Evolutionary conservation across 1,140 invertebrate species (phyloP), one percentile per base, ranked within the genome.

Genomic region (Drosophila nasuta): DNA sequence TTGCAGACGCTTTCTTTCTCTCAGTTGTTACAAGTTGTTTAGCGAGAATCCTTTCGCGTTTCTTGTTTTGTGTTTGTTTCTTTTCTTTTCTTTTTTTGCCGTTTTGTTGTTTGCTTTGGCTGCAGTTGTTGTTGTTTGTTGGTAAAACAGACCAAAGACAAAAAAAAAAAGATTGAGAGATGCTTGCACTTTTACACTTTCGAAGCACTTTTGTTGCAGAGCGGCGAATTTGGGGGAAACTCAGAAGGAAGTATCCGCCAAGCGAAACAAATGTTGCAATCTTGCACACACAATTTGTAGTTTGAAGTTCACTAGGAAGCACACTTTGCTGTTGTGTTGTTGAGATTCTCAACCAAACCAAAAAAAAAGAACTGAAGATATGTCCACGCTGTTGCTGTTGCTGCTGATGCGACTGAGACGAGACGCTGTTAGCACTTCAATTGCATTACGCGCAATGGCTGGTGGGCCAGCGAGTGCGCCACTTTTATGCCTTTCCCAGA

Each of bases 371-470:
- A 52, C 71, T 81, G 28, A 38, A 38, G 35, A 38, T 70, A 71
- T 88, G 76, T 82, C 69, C 83, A 88, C 72, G 67, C 72, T 63
- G 73, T 17, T 75, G 66, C 33, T 68, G 71, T 20, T 79, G 77
- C 15, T 57, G 38, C 13, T 25, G 54, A 43, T 75, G 66, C 25
- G 75, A 74, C 49, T 82, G 80, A 77, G 30, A 77, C 80, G 77
- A 25, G 20, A 62, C 79, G 83, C 72, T 92, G 91, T 92, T 92
- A 91, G 75, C 91, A 85, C 91, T 91, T 87, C 82, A 91, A 87
- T 92, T 92, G 91, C 91, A 92, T 92, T 81, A 92, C 90, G 90
- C 85, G 91, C 91, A 92, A 92, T 92, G 91, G 90, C 91, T 92
- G 87, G 66, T 92, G 88, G 81, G 79, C 75, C 82, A 75, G 77